These are phyloP conservation scores for Eumerus sabulonum DNA, from an alignment of 2,888 invertebrate genomes.

Conservation along the genomic window DNA sequence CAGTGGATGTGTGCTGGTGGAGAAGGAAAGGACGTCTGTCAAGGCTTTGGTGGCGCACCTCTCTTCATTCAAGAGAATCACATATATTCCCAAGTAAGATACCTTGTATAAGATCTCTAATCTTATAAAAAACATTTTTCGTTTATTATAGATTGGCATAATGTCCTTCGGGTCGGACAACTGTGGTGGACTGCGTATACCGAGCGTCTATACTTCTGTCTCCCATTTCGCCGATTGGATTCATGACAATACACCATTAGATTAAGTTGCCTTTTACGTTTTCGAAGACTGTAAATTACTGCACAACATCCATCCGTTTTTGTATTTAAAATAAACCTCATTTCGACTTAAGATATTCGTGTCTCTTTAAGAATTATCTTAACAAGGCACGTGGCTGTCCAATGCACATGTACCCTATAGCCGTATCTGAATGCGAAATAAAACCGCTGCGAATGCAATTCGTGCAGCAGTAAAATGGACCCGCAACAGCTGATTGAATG, in stretches of 20 bases:
- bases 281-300: conserved; percentile 29
- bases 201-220: conserved; percentile 88
- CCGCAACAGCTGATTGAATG: conserved; percentile 32
- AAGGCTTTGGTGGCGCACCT: conserved; percentile 89
- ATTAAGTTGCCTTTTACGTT: conserved; percentile 52
- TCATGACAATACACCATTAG: conserved; percentile 83
- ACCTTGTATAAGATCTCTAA: background rate
- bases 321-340: no score
- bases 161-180: conserved; percentile 90
- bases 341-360: background rate
- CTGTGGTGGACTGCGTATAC: conserved; percentile 86
- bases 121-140: background rate
- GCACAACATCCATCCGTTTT: background rate
- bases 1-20: conserved; percentile 87
- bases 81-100: conserved; percentile 82
- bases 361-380: no score
- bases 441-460: conserved; percentile 12
- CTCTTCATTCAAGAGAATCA: conserved; percentile 83
- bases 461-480: conserved; percentile 7
- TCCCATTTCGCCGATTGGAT: conserved; percentile 89
- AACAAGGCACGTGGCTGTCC: no score
- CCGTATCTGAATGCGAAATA: background rate
- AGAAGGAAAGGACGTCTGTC: conserved; percentile 87
- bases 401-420: no score
- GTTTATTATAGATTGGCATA: conserved; percentile 84